These are phyloP conservation scores for Sebastes flavidus DNA, from an alignment of 2,797 vertebrate species.

Conservation along the genomic window DNA sequence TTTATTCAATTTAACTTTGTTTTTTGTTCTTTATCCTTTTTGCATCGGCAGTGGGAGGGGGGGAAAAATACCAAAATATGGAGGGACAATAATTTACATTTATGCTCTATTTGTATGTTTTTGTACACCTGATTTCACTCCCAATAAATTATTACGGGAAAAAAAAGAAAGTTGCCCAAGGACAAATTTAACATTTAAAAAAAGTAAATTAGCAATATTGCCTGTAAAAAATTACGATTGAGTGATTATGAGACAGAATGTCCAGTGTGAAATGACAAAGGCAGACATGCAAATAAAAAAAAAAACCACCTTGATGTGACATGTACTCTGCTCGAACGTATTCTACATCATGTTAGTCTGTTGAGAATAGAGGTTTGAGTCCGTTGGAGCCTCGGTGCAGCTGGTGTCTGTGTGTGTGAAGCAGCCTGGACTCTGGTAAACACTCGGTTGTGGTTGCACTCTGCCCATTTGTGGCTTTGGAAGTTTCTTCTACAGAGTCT, in stretches of 20 bases:
- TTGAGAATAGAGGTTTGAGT: not conserved
- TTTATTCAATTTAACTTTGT: too few relatives aligned
- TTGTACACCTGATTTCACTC: too few relatives aligned
- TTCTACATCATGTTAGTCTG: not conserved
- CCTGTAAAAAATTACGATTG: not conserved
- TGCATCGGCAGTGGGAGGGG: too few relatives aligned
- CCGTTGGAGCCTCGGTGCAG: not conserved
- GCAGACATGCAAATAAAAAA: not conserved
- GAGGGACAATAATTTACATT: too few relatives aligned
- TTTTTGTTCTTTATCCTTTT: too few relatives aligned
- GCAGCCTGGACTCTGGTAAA: slow-evolving; percentile 18
- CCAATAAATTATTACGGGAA: too few relatives aligned
- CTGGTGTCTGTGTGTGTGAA: slow-evolving; percentile 6
- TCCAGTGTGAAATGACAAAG: not conserved
- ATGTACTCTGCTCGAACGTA: not conserved
- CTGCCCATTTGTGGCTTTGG: slow-evolving; percentile 1
- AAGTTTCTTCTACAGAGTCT: slow-evolving; percentile 9
- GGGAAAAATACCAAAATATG: too few relatives aligned
- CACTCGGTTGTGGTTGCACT: not conserved
- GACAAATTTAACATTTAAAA: not conserved
- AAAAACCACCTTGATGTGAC: not conserved
- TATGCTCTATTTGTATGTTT: too few relatives aligned
- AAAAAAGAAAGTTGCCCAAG: not conserved
- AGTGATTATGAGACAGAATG: not conserved
- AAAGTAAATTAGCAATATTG: not conserved